Conservation (phyloP, 2,888 invertebrate species). For the Pimpla rufipes region DNA sequence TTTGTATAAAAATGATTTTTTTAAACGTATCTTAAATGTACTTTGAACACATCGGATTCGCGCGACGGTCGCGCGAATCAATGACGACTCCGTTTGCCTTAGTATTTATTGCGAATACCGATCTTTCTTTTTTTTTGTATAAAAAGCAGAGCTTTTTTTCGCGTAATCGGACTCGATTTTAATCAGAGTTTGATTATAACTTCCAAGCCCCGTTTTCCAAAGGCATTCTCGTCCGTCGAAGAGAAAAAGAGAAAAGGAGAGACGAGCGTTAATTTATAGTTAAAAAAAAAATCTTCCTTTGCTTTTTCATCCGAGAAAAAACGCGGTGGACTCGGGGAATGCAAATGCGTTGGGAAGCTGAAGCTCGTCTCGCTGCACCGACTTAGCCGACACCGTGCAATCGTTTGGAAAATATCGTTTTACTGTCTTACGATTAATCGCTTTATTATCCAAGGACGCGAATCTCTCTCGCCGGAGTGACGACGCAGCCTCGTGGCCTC, state of each 20-base stretch:
- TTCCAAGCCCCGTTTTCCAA: constrained; percentile 12
- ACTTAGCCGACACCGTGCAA: constrained; percentile 29
- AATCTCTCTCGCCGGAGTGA: constrained; percentile 69
- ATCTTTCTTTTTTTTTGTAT: constrained; percentile 38
- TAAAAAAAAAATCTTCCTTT: neutral
- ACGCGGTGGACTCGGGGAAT: constrained; percentile 6
- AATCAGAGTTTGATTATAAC: neutral
- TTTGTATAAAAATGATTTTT: neutral
- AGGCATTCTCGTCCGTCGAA: constrained; percentile 9
- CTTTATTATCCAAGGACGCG: constrained; percentile 73
- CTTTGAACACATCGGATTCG: too few relatives aligned
- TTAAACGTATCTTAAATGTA: neutral
- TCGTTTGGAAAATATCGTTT: constrained; percentile 48
- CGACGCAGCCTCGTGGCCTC: constrained; percentile 42
- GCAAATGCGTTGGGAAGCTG: neutral
- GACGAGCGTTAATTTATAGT: constrained; percentile 17
- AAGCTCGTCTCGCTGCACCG: constrained; percentile 30
- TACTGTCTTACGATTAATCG: constrained; percentile 57
- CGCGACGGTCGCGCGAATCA: neutral
- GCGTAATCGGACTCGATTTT: neutral
- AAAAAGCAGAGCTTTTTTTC: constrained; percentile 15
- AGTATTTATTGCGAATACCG: neutral
- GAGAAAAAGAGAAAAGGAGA: neutral
- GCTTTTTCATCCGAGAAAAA: neutral
- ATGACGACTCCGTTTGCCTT: neutral